phyloP scores from a whole-genome alignment of 2,888 invertebrate species.

The Cephus nigrinus region DNA sequence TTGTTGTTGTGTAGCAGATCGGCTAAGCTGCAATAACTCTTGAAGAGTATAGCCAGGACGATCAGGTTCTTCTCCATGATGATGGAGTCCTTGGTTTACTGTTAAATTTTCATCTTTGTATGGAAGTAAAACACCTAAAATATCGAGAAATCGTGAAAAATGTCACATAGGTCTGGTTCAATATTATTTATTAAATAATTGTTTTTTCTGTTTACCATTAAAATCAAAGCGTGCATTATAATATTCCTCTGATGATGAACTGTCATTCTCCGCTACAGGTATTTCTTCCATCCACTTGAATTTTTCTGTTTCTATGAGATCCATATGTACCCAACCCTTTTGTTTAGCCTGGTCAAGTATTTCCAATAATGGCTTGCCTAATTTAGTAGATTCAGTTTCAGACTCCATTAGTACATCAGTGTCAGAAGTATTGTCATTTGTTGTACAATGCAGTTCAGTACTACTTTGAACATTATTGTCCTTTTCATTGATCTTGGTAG shows the following conservation, averaged over 20 bases:
- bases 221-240: constrained; percentile 89
- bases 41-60: constrained; percentile 91
- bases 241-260: constrained; percentile 68
- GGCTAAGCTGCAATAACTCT: constrained; percentile 85
- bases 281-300: constrained; percentile 87
- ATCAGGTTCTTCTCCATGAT: constrained; percentile 93
- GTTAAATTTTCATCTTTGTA: constrained; percentile 73
- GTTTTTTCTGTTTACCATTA: constrained; percentile 66
- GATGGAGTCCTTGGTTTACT: constrained; percentile 78
- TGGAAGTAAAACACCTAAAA: constrained; percentile 75
- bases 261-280: constrained; percentile 66
- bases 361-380: constrained; percentile 54
- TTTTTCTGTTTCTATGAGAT: constrained; percentile 87
- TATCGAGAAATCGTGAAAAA: not conserved
- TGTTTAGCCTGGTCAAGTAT: constrained; percentile 67
- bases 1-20: constrained; percentile 85
- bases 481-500: not conserved
- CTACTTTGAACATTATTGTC: not conserved
- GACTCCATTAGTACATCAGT: constrained; percentile 30
- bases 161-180: not conserved
- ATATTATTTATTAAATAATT: not conserved
- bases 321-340: constrained; percentile 86
- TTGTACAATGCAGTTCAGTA: not conserved
- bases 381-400: not conserved
- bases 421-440: not conserved